Evolutionary conservation across 1,140 invertebrate genomes (phyloP).

Genomic region (Limonius californicus): DNA sequence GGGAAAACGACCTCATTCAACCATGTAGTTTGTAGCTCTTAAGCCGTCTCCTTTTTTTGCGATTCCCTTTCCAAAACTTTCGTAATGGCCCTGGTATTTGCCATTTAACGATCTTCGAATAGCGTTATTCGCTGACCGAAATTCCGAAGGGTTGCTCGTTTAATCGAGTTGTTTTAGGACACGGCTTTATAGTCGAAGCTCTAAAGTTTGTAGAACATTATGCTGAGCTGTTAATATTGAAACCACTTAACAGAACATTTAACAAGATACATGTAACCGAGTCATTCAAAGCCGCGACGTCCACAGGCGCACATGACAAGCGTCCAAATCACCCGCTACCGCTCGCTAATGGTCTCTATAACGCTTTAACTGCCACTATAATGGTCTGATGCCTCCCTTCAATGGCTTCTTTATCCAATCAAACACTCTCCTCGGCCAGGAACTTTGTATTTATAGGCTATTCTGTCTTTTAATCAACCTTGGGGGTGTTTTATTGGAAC

Average conservation of each 20-base stretch:
- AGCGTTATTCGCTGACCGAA: too few species aligned
- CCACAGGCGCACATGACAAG: slow-evolving; percentile 27
- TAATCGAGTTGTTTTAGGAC: too few species aligned
- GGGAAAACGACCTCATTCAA: too few species aligned
- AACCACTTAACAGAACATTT: slow-evolving; percentile 11
- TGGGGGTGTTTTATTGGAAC: slow-evolving; percentile 12
- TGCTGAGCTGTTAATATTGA: not conserved
- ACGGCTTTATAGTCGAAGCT: not conserved
- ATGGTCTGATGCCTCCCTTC: slow-evolving; percentile 35
- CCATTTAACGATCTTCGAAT: too few species aligned
- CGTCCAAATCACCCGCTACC: slow-evolving; percentile 23
- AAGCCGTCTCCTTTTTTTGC: too few species aligned
- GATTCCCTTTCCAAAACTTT: not conserved
- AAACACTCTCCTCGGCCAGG: slow-evolving; percentile 22
- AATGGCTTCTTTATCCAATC: slow-evolving; percentile 41
- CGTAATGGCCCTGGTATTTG: not conserved
- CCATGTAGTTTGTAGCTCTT: too few species aligned
- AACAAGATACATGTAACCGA: slow-evolving; percentile 10
- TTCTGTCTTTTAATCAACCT: slow-evolving; percentile 23
- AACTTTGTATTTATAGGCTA: slow-evolving; percentile 23
- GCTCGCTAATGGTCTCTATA: slow-evolving; percentile 14
- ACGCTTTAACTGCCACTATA: slow-evolving; percentile 26
- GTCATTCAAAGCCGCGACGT: slow-evolving; percentile 9
- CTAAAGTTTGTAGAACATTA: not conserved
- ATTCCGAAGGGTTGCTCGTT: too few species aligned